These are phyloP conservation scores for Neoniphon sammara DNA, from an alignment of 2,797 vertebrate genomes.

Conservation along the genomic window DNA sequence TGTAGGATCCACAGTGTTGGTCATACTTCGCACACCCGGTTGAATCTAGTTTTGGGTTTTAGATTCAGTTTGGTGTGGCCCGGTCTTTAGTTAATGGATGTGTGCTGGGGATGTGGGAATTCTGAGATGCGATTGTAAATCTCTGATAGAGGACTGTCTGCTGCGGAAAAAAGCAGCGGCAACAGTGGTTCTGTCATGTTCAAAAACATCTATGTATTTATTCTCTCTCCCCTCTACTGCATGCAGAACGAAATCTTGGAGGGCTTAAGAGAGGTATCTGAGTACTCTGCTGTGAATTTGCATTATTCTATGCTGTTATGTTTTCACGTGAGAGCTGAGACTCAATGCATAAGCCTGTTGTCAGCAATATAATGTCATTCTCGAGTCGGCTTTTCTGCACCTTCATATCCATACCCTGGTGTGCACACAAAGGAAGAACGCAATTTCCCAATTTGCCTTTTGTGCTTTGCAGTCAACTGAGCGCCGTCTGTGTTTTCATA, in stretches of 20 bases:
- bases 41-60: not conserved
- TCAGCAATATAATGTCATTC: slow-evolving; percentile 47
- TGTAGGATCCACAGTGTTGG: slow-evolving; percentile 1
- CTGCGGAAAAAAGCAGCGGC: slow-evolving; percentile 12
- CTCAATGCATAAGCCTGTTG: not conserved
- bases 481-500: slow-evolving; percentile 27
- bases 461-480: slow-evolving; percentile 9
- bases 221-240: slow-evolving; percentile 61
- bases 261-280: slow-evolving; percentile 68
- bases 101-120: slow-evolving; percentile 1
- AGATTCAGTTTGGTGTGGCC: slow-evolving; percentile 4
- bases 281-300: slow-evolving; percentile 62
- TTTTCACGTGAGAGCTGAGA: slow-evolving; percentile 31
- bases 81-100: not conserved
- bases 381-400: slow-evolving; percentile 17
- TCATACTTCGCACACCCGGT: not conserved
- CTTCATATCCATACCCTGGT: not conserved
- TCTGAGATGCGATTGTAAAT: slow-evolving; percentile 6
- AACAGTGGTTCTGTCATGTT: slow-evolving; percentile 43
- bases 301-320: slow-evolving; percentile 48
- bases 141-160: slow-evolving; percentile 9
- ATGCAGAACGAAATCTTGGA: slow-evolving; percentile 66
- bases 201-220: slow-evolving; percentile 65
- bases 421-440: not conserved
- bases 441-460: slow-evolving; percentile 1